Evolutionary conservation across 2,797 vertebrate species (phyloP), one percentile per base, ranked within the genome.

Genomic region (Enteromius mattozi): DNA sequence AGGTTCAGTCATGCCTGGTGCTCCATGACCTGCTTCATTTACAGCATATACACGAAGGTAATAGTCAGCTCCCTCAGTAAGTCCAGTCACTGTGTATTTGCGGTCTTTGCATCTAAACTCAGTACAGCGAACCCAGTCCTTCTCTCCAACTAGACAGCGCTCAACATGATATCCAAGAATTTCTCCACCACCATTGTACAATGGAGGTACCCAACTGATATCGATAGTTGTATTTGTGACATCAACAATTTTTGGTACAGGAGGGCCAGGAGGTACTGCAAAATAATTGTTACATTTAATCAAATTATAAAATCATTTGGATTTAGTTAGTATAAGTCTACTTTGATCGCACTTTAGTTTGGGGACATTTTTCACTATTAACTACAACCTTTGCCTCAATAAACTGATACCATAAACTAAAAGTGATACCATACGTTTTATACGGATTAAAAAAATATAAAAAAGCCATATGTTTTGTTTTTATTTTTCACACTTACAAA

Each of bases 111-210:
- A 95, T 87, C 97, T 94, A 89, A 96, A 97, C 80, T 98, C 98
- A 66, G 97, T 99, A 92, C 96, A 96, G 79, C 98, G 97, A 63
- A 95, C 97, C 98, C 98, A 99, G 49, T 98, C 95, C 40, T 97
- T 99, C 86, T 96, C 93, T 86, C 97, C 97, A 9, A 93, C 91
- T 86, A 98, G 27, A 61, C 89, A 90, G 63, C 85, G 79, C 91
- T 99, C 98, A 4, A 99, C 93, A 33, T 97, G 97, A 92, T 99
- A 99, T 76, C 98, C 98, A 61, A 94, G 92, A 90, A 99, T 98
- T 80, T 99, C 98, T 86, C 97, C 97, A 88, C 98, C 98, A n/a
- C 98, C 98, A 9, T 98, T 98, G 91, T 96, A 99, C 7, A 93
- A 91, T 4, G 98, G 98, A 35, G 98, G 97, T 51, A 96, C 94